A percentile compares a stretch with the other conserved stretches of the same genome.
phyloP scores from a whole-genome alignment of 2,797 vertebrate species.

The Typhlichthys subterraneus region DNA sequence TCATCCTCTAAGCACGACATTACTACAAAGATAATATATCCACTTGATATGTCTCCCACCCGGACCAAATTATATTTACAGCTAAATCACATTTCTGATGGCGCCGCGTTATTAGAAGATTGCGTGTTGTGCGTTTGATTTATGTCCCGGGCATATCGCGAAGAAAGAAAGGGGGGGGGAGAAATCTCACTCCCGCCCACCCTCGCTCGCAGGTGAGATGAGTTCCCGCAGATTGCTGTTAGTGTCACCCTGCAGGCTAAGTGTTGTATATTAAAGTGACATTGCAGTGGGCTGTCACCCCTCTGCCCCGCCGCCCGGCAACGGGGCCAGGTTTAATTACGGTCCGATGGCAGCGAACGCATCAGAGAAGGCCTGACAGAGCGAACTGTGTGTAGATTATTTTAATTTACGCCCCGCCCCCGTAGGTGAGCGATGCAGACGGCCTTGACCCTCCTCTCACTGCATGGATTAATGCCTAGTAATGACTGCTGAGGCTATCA shows the following conservation, averaged over 20 bases:
- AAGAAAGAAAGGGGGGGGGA: slow-evolving; percentile 14
- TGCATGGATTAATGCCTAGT: slow-evolving; percentile 97
- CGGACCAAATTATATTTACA: slow-evolving; percentile 76
- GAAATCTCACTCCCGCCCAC: slow-evolving; percentile 41
- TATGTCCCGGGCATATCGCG: slow-evolving; percentile 69
- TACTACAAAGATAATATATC: slow-evolving; percentile 71
- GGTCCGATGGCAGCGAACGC: slow-evolving; percentile 68
- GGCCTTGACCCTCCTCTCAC: slow-evolving; percentile 98
- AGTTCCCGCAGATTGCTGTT: slow-evolving; percentile 76
- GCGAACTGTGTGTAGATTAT: slow-evolving; percentile 92
- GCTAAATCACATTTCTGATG: slow-evolving; percentile 79
- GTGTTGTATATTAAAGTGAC: slow-evolving; percentile 82
- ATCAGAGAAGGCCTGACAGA: slow-evolving; percentile 79
- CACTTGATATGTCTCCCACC: slow-evolving; percentile 70
- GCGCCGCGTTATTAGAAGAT: slow-evolving; percentile 71
- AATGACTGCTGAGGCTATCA: slow-evolving; percentile 99
- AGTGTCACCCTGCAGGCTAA: slow-evolving; percentile 76
- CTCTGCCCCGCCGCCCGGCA: slow-evolving; percentile 59
- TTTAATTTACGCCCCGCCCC: slow-evolving; percentile 96
- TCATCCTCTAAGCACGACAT: slow-evolving; percentile 60
- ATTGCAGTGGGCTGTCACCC: slow-evolving; percentile 70
- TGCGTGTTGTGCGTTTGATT: slow-evolving; percentile 75
- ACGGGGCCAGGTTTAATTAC: slow-evolving; percentile 80
- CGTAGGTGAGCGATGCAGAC: slow-evolving; percentile 90
- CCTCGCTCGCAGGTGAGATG: slow-evolving; percentile 70